A percentile compares a stretch with the other conserved stretches of the same genome.
These are phyloP conservation scores for Coturnix japonica DNA, from an alignment of 2,113 vertebrate species.

Conservation along the genomic window DNA sequence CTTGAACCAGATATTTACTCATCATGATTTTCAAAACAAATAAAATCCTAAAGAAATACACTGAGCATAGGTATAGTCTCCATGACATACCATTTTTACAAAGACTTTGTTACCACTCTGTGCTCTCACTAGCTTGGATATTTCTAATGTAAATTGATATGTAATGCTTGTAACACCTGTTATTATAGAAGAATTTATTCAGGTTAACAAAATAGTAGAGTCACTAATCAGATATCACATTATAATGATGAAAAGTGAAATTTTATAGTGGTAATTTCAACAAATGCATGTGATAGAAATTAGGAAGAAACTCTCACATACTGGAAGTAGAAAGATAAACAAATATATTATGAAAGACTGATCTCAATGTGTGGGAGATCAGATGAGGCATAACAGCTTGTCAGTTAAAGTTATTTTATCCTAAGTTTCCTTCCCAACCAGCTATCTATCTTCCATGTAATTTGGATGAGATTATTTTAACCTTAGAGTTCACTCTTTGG, in stretches of 20 bases:
- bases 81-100: not conserved
- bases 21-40: not conserved
- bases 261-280: not conserved
- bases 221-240: not conserved
- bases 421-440: not conserved
- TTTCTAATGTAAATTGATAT: not conserved
- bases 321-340: not conserved
- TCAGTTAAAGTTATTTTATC: not conserved
- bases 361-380: not conserved
- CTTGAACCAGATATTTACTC: not conserved
- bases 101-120: not conserved
- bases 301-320: not conserved
- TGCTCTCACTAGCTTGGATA: not conserved
- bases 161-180: not conserved
- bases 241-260: not conserved
- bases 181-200: constrained; percentile 32
- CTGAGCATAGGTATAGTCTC: not conserved
- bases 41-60: not conserved
- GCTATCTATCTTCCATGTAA: not conserved
- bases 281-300: not conserved
- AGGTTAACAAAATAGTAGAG: constrained; percentile 9
- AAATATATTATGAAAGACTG: not conserved
- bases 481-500: not conserved
- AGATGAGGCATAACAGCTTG: not conserved
- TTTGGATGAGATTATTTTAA: constrained; percentile 20